These are phyloP conservation scores for Caenorhabditis sinica DNA, from an alignment of 2,888 invertebrate genomes.

Conservation along the genomic window DNA sequence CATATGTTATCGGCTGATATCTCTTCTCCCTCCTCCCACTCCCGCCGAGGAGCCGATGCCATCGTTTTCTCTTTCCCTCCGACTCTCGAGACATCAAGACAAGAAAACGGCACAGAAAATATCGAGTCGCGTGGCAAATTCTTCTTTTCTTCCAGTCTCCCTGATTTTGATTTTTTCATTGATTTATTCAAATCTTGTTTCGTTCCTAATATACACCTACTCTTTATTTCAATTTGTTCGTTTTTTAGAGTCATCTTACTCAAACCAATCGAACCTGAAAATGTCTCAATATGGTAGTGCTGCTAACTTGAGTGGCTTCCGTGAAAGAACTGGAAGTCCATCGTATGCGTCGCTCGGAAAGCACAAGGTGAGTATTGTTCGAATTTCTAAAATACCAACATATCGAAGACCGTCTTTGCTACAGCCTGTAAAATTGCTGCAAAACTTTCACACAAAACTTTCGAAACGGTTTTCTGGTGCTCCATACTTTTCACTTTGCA, in stretches of 20 bases:
- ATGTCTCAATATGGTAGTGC: conserved; percentile 79
- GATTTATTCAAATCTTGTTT: conserved; percentile 19
- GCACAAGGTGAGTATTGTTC: conserved; percentile 71
- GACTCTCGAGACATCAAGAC: conserved; percentile 34
- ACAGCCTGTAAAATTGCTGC: no score
- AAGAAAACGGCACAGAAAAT: conserved; percentile 32
- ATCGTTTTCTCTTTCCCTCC: conserved; percentile 51
- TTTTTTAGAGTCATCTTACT: conserved; percentile 14
- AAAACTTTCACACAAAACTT: not conserved
- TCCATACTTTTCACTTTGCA: not conserved
- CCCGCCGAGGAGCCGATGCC: conserved; percentile 43
- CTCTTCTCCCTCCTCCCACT: conserved; percentile 62
- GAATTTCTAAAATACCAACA: not conserved
- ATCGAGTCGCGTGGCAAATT: conserved; percentile 51
- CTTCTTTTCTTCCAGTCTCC: conserved; percentile 7
- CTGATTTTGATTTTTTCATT: conserved; percentile 16
- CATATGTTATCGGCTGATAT: conserved; percentile 67
- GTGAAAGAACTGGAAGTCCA: conserved; percentile 73
- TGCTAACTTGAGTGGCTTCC: conserved; percentile 72
- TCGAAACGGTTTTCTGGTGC: not conserved
- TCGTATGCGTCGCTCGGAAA: conserved; percentile 78
- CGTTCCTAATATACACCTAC: not conserved
- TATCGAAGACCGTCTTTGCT: no score
- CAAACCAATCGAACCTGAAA: conserved; percentile 18
- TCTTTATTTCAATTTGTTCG: not conserved